These are phyloP conservation scores for Loris lydekkerianus DNA, from an alignment of 2,797 vertebrate genomes.

Conservation along the genomic window DNA sequence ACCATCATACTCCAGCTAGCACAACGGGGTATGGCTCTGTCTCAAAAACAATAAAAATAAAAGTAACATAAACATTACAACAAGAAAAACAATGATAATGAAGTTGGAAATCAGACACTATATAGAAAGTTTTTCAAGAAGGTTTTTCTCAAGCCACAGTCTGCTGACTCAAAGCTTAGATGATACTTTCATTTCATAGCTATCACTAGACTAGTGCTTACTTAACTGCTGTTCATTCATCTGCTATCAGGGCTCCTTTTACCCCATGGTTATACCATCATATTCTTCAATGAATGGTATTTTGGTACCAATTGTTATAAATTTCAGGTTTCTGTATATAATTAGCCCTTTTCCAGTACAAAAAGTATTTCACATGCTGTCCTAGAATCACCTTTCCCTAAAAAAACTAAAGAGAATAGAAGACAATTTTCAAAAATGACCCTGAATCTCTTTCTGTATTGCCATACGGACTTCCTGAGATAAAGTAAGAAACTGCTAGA, in stretches of 20 bases:
- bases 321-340: conserved; percentile 37
- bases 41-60: too few species aligned
- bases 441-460: not conserved
- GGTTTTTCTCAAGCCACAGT: not conserved
- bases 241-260: not conserved
- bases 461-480: not conserved
- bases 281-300: conserved; percentile 18
- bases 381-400: conserved; percentile 15
- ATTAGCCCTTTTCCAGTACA: not conserved
- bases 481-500: not conserved
- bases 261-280: not conserved
- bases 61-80: not conserved
- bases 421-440: not conserved
- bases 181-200: conserved; percentile 22
- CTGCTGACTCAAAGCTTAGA: not conserved
- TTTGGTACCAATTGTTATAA: not conserved
- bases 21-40: too few species aligned
- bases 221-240: not conserved
- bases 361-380: not conserved
- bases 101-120: not conserved
- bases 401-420: not conserved
- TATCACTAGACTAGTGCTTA: not conserved
- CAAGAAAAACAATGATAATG: not conserved
- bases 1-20: too few species aligned
- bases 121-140: not conserved